Percentiles rank a stretch among this genome's conserved stretches.
Evolutionary conservation across 2,888 invertebrate genomes (phyloP).

Genomic region (Autographa gamma): DNA sequence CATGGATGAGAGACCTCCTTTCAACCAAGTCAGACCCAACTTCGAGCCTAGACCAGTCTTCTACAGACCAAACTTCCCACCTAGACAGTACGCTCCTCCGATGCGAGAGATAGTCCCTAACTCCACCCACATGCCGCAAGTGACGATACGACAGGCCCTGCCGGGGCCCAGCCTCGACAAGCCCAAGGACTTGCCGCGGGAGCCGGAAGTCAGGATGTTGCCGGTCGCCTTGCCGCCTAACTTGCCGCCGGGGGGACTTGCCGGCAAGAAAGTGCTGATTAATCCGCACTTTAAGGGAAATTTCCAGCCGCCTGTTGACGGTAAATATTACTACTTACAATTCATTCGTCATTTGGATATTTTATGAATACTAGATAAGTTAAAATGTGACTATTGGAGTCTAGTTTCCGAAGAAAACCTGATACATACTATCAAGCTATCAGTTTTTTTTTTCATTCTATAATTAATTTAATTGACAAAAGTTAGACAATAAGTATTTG

Average conservation of each 20-base stretch:
- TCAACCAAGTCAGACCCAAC: slow-evolving; percentile 58
- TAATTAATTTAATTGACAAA: too few relatives aligned
- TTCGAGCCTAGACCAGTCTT: slow-evolving; percentile 72
- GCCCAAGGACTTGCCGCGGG: slow-evolving; percentile 55
- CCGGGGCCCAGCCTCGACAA: slow-evolving; percentile 55
- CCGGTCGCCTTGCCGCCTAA: slow-evolving; percentile 77
- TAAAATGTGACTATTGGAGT: too few relatives aligned
- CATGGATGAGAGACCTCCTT: slow-evolving; percentile 64
- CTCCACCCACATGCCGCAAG: slow-evolving; percentile 73
- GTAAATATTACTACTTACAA: too few relatives aligned
- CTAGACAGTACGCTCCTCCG: slow-evolving; percentile 67
- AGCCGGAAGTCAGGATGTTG: slow-evolving; percentile 82
- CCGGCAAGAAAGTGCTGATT: slow-evolving; percentile 90
- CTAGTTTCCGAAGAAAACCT: too few relatives aligned
- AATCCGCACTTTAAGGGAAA: slow-evolving; percentile 91
- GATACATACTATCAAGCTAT: too few relatives aligned
- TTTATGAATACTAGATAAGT: too few relatives aligned
- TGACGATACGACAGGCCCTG: slow-evolving; percentile 74
- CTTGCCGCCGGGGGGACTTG: slow-evolving; percentile 76
- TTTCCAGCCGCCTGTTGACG: slow-evolving; percentile 88
- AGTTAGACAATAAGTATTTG: too few relatives aligned
- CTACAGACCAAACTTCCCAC: slow-evolving; percentile 65
- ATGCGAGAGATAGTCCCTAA: slow-evolving; percentile 72
- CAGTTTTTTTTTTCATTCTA: too few relatives aligned
- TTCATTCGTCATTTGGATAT: too few relatives aligned